Percentiles rank a stretch among this genome's conserved stretches.
Conservation (phyloP, 2,113 vertebrate species). For the Actenoides lindsayi region DNA sequence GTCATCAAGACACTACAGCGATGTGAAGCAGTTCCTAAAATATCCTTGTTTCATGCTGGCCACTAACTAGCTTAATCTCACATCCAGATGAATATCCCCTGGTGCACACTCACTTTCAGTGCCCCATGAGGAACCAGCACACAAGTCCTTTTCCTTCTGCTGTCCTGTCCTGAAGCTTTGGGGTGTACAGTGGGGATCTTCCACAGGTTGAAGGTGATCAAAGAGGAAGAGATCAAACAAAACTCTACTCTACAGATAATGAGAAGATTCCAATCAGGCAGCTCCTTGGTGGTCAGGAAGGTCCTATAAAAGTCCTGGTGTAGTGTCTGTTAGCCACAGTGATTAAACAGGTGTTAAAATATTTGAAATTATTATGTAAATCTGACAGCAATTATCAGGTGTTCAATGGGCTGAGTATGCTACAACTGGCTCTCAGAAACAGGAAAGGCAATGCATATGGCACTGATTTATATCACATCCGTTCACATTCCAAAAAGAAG, state of each 20-base stretch:
- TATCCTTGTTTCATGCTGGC: not conserved
- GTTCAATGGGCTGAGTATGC: not conserved
- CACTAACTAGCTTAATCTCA: not conserved
- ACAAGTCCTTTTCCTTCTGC: not conserved
- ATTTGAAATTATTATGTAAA: not conserved
- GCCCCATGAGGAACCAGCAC: not conserved
- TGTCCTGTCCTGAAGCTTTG: not conserved
- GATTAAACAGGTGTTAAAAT: not conserved
- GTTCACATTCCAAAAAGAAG: not conserved
- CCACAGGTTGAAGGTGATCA: rapidly evolving
- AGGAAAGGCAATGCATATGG: rapidly evolving
- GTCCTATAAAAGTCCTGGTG: not conserved
- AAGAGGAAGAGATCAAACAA: not conserved
- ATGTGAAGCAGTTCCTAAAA: not conserved
- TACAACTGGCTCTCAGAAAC: not conserved
- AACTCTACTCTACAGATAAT: not conserved
- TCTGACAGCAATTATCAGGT: not conserved
- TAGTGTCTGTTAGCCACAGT: not conserved
- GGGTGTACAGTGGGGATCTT: not conserved
- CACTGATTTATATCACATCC: not conserved
- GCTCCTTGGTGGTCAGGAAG: not conserved
- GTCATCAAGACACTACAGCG: not conserved
- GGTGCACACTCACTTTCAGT: not conserved
- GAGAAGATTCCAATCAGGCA: not conserved
- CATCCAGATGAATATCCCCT: not conserved